Evolutionary conservation across 2,113 vertebrate species (phyloP).

Genomic region (Genyomyrus donnyi): DNA sequence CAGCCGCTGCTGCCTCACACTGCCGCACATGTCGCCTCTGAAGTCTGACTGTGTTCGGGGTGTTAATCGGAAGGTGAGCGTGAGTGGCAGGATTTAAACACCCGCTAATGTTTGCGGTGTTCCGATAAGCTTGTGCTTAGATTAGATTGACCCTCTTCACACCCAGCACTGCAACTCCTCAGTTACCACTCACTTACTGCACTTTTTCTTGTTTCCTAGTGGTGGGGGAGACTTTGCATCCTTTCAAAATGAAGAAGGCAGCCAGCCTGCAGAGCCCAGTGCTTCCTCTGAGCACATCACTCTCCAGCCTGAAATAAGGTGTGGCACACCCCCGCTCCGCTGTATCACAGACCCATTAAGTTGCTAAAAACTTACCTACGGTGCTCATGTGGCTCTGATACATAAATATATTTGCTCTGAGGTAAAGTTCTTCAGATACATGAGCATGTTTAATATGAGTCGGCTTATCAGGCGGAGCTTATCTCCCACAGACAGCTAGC

Average conservation of each 20-base stretch:
- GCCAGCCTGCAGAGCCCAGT: constrained; percentile 21
- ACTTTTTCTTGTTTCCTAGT: constrained; percentile 26
- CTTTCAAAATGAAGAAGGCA: not conserved
- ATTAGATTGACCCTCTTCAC: constrained; percentile 42
- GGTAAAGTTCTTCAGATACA: constrained; percentile 47
- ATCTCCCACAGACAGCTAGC: constrained; percentile 58
- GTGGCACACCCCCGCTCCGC: constrained; percentile 35
- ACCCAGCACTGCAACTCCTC: not conserved
- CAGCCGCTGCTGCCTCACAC: constrained; percentile 19
- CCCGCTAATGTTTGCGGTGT: constrained; percentile 38
- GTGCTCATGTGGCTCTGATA: constrained; percentile 44
- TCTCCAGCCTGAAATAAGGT: constrained; percentile 26
- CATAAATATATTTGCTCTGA: constrained; percentile 55
- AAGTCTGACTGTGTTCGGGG: constrained; percentile 33
- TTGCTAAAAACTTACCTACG: constrained; percentile 44
- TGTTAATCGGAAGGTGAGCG: constrained; percentile 54
- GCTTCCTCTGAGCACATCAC: constrained; percentile 6
- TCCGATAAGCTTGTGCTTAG: constrained; percentile 38
- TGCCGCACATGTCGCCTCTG: constrained; percentile 28
- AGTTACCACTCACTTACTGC: constrained; percentile 9
- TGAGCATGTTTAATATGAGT: constrained; percentile 42
- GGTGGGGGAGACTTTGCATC: not conserved
- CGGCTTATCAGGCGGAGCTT: constrained; percentile 57
- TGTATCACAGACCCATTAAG: constrained; percentile 50
- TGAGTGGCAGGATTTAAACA: constrained; percentile 44